These are phyloP conservation scores for Nemopilema nomurai DNA, from an alignment of 30 jellyfish, hydroid and myxozoan species.

Conservation along the genomic window DNA sequence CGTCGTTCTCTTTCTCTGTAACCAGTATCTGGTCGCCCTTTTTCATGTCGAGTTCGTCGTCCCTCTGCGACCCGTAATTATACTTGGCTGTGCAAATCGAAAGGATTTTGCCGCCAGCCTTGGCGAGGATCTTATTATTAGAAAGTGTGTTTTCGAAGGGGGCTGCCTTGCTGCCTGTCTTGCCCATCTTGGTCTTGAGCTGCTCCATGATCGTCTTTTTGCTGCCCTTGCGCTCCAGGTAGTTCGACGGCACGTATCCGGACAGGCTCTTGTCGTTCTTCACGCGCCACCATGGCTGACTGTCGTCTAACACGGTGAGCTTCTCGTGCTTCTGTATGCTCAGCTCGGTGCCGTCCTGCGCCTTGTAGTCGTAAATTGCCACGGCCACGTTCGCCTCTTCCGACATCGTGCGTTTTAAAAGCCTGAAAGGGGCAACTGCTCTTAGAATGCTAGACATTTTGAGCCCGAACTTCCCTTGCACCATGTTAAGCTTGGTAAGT, in stretches of 20 bases:
- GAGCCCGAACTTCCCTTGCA: neutral
- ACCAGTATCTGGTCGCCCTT: slow-evolving; percentile 90
- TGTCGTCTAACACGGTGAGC: slow-evolving; percentile 80
- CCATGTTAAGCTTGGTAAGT: neutral
- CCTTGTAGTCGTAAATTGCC: slow-evolving; percentile 93
- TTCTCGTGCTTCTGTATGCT: slow-evolving; percentile 85
- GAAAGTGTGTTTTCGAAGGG: slow-evolving; percentile 15
- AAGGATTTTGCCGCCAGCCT: slow-evolving; percentile 66
- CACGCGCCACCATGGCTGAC: slow-evolving; percentile 97
- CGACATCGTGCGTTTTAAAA: slow-evolving; percentile 56
- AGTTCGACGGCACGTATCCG: slow-evolving; percentile 96
- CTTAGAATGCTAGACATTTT: slow-evolving; percentile 43
- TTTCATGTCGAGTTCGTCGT: slow-evolving; percentile 82
- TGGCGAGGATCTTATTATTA: slow-evolving; percentile 41
- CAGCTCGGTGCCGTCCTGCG: slow-evolving; percentile 86
- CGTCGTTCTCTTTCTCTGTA: slow-evolving; percentile 90
- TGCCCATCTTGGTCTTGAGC: slow-evolving; percentile 62
- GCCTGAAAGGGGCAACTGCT: slow-evolving; percentile 34
- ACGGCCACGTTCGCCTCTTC: slow-evolving; percentile 82
- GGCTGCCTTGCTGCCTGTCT: slow-evolving; percentile 30
- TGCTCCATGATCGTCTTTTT: slow-evolving; percentile 76
- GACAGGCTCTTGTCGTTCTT: slow-evolving; percentile 80
- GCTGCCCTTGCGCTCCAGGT: slow-evolving; percentile 82
- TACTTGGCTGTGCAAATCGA: slow-evolving; percentile 78
- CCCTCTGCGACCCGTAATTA: slow-evolving; percentile 78